Evolutionary conservation across 2,888 invertebrate genomes (phyloP).

Genomic region (Lasioglossum figueresi): DNA sequence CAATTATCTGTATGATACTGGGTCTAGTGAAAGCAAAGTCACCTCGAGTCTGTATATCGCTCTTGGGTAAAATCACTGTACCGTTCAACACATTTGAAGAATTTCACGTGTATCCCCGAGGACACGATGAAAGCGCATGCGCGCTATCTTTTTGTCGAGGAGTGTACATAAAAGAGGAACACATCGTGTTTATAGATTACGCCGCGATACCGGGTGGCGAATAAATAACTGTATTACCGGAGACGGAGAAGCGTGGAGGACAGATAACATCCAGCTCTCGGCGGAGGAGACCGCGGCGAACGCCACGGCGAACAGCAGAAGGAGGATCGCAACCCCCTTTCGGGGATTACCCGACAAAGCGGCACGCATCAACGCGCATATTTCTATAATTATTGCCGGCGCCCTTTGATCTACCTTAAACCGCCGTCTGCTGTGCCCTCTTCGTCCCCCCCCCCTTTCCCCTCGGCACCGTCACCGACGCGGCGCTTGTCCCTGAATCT

Average conservation of each 20-base stretch:
- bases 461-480: background rate
- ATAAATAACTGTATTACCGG: slow-evolving; percentile 82
- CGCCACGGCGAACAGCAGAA: slow-evolving; percentile 12
- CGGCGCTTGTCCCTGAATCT: slow-evolving; percentile 59
- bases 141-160: background rate
- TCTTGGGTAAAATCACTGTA: background rate
- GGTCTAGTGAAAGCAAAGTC: too few species aligned
- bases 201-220: slow-evolving; percentile 74
- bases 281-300: slow-evolving; percentile 16
- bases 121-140: background rate
- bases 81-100: background rate
- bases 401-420: slow-evolving; percentile 80
- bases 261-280: slow-evolving; percentile 75
- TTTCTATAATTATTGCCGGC: slow-evolving; percentile 84
- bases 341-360: slow-evolving; percentile 72
- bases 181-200: slow-evolving; percentile 75
- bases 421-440: slow-evolving; percentile 33
- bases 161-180: slow-evolving; percentile 60
- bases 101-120: background rate
- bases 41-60: background rate
- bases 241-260: slow-evolving; percentile 57
- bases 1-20: background rate
- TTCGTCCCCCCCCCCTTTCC: background rate
- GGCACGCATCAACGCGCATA: slow-evolving; percentile 80
- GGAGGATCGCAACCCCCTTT: slow-evolving; percentile 69